These are phyloP conservation scores for Cassiopea andromeda DNA, from an alignment of 30 jellyfish, hydroid and myxozoan genomes.

Conservation along the genomic window DNA sequence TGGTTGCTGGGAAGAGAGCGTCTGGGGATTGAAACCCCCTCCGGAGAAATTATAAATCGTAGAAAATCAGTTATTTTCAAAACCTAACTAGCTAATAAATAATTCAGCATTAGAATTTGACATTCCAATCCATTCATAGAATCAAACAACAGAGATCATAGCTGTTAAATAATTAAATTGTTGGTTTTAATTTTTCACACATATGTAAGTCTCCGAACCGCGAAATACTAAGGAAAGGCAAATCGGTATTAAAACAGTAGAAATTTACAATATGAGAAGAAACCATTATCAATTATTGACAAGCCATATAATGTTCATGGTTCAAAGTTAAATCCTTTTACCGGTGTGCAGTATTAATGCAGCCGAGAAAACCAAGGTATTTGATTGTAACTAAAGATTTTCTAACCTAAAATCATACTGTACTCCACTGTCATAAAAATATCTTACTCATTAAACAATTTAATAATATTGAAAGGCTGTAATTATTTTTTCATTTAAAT, in stretches of 20 bases:
- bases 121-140: background rate
- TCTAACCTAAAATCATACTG: too few relatives aligned
- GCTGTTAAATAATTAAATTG: background rate
- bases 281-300: background rate
- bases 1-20: background rate
- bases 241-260: background rate
- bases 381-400: too few relatives aligned
- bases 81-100: background rate
- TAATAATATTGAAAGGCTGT: too few relatives aligned
- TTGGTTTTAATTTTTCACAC: background rate
- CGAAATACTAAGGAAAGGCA: constrained; percentile 2
- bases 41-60: background rate
- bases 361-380: too few relatives aligned
- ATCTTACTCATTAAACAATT: too few relatives aligned
- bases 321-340: background rate
- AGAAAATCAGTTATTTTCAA: background rate
- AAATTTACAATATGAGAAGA: background rate
- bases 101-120: background rate
- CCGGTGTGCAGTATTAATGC: background rate
- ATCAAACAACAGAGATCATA: background rate
- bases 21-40: background rate
- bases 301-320: background rate
- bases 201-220: background rate
- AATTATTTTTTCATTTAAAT: too few relatives aligned
- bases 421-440: too few relatives aligned